Conservation (phyloP, 2,888 invertebrate species). For the Apamea sordens region DNA sequence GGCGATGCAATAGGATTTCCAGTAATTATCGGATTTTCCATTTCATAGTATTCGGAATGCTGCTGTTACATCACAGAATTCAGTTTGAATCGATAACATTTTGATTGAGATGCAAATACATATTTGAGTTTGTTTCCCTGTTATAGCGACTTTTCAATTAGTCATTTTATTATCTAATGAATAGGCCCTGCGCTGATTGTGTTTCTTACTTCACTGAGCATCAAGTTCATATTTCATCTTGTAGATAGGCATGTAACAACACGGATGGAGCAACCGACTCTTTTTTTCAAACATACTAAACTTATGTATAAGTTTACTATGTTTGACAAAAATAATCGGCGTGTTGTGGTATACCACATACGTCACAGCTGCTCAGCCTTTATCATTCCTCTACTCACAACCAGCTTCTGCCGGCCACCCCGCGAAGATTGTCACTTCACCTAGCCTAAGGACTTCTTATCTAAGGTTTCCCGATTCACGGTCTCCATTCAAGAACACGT, state of each 20-base stretch:
- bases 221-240: not conserved
- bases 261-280: not conserved
- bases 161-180: not conserved
- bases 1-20: not conserved
- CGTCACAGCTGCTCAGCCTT: not conserved
- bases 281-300: not conserved
- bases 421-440: not conserved
- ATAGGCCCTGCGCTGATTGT: not conserved
- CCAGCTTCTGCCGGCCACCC: not conserved
- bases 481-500: not conserved
- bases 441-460: not conserved
- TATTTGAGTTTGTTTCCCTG: not conserved
- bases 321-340: too few relatives aligned
- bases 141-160: not conserved
- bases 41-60: constrained; percentile 1
- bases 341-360: not conserved
- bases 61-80: not conserved
- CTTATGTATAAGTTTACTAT: not conserved
- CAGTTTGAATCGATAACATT: not conserved
- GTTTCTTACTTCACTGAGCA: not conserved
- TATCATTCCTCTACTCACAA: not conserved
- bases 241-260: too few relatives aligned
- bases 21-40: constrained; percentile 5
- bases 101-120: not conserved
- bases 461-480: not conserved